Evolutionary conservation across 2,888 invertebrate genomes (phyloP).

Genomic region (Steinernema carpocapsae): DNA sequence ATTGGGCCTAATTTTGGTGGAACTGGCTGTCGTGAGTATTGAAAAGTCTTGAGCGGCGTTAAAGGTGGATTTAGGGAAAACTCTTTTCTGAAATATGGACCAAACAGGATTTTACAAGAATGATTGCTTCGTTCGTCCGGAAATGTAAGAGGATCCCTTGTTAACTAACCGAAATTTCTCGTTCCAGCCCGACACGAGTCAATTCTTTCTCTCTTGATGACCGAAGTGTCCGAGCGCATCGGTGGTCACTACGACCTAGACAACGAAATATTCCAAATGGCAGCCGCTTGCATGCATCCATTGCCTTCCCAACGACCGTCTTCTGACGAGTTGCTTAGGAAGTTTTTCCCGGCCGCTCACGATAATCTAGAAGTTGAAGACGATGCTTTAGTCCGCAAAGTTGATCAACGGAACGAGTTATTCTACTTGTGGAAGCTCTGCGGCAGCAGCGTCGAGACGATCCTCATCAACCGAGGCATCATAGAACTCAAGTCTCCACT

Average conservation of each 20-base stretch:
- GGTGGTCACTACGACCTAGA: background rate
- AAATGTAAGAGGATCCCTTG: conserved; percentile 37
- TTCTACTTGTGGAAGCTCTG: conserved; percentile 95
- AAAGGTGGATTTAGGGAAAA: conserved; percentile 44
- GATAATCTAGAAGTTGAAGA: background rate
- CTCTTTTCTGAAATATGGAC: conserved; percentile 38
- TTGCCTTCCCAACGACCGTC: conserved; percentile 42
- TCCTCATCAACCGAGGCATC: conserved; percentile 86
- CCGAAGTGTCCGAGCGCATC: conserved; percentile 29
- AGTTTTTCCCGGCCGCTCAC: background rate
- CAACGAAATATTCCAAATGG: conserved; percentile 13
- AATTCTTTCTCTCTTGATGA: conserved; percentile 37
- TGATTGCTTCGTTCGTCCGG: conserved; percentile 5
- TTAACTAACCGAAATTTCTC: background rate
- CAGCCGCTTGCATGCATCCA: conserved; percentile 43
- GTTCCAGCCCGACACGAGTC: conserved; percentile 41
- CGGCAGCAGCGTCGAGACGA: conserved; percentile 89
- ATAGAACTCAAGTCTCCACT: conserved; percentile 81
- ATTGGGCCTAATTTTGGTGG: conserved; percentile 85
- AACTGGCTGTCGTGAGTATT: conserved; percentile 75
- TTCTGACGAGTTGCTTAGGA: conserved; percentile 34
- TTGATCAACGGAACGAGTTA: conserved; percentile 75
- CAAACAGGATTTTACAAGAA: background rate
- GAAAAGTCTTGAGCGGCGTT: conserved; percentile 31
- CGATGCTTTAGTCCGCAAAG: background rate